A percentile compares a stretch with the other conserved stretches of the same genome.
These are phyloP conservation scores for Erebia ligea DNA, from an alignment of 2,888 invertebrate species.

Conservation along the genomic window DNA sequence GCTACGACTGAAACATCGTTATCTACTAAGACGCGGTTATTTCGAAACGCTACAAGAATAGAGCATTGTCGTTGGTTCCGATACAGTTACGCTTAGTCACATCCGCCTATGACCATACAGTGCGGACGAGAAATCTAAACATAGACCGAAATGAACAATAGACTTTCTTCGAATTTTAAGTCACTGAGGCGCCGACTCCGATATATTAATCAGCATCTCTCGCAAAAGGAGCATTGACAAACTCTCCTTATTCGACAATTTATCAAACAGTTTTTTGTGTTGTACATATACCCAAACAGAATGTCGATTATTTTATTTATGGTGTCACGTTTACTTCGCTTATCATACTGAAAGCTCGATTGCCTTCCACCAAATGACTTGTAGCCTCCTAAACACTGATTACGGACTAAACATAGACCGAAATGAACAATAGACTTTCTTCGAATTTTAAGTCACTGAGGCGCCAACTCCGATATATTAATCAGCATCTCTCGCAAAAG, in stretches of 20 bases:
- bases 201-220: conserved; percentile 25
- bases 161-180: conserved; percentile 50
- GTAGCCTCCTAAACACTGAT: too few species aligned
- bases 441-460: conserved; percentile 39
- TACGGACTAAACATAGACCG: conserved; percentile 55
- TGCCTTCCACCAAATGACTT: background rate
- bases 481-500: conserved; percentile 21
- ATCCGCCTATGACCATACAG: conserved; percentile 60
- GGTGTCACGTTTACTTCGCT: background rate
- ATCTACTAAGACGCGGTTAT: conserved; percentile 36
- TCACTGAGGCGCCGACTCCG: conserved; percentile 17
- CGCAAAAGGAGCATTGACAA: conserved; percentile 17
- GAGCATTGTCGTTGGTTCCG: conserved; percentile 57
- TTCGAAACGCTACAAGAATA: conserved; percentile 58
- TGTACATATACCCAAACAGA: background rate
- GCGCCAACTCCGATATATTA: conserved; percentile 18
- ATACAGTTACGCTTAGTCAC: conserved; percentile 64
- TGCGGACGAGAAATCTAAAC: conserved; percentile 55
- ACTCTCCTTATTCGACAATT: background rate
- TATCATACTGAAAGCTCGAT: background rate
- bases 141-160: conserved; percentile 53
- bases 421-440: conserved; percentile 55
- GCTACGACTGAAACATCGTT: conserved; percentile 11
- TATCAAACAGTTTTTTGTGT: background rate
- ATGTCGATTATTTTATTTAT: background rate